Evolutionary conservation across 2,888 invertebrate species (phyloP), one percentile per base, ranked within the genome.

Genomic region (Antheraea assamensis): DNA sequence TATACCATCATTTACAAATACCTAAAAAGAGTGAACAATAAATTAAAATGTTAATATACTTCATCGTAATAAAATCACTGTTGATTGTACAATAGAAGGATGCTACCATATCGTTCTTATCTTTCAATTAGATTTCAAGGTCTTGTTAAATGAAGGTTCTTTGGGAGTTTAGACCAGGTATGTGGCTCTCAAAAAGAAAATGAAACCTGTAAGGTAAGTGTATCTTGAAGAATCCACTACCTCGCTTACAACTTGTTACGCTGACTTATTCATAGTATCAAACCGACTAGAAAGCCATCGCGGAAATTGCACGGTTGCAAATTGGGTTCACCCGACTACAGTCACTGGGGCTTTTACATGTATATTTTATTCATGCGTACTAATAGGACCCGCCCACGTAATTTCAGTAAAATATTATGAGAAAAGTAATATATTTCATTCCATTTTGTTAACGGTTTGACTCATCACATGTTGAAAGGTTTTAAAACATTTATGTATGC

Each of bases 131-230:
- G 76, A 80, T 84, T 86, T 84, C 85, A 88, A 88, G 83, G 84
- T 82, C 83, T 83, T 84, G 85, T 84, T 86, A 86, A 85, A 87
- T 86, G 88, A 87, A 82, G 81, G 85, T 84, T 85, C 82, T 83
- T 76, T 76, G 82, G n/a, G 81, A 79, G 42, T 10, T 42, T 42
- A 42, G 10, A 42, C 85, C 80, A 83, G 75, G 76, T 79, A 58
- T 1, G 80, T 78, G 81, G 80, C 80, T 81, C 81, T 86, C 85
- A 82, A 85, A 82, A 81, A 89, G 90, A 91, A 92, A 93, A 92
- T 90, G 89, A 89, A 88, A 88, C 89, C 13, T 42, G 13, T 42
- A 90, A 91, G 92, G 91, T 92, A 90, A 87, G 85, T 91, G 92
- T 91, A 91, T 90, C 89, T 89, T 86, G 85, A 85, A 76, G 86